Evolutionary conservation across 2,888 invertebrate species (phyloP).

Genomic region (Pachymerium ferrugineum): DNA sequence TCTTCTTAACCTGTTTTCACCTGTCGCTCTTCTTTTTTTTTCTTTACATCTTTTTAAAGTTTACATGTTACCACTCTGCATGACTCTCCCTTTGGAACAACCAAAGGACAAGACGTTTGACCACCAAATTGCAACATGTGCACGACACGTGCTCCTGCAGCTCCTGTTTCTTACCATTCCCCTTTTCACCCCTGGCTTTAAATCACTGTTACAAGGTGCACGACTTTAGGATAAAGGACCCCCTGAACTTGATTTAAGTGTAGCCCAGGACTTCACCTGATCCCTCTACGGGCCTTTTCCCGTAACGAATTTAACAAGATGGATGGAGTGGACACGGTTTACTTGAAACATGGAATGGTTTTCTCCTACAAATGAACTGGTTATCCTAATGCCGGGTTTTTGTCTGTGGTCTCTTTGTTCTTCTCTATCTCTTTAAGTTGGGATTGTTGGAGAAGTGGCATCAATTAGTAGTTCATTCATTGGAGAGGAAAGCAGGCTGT

Average conservation of each 20-base stretch:
- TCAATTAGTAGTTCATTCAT: conserved; percentile 24
- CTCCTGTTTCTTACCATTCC: conserved; percentile 10
- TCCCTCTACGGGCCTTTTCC: neutral
- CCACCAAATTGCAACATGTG: conserved; percentile 11
- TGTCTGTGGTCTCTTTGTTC: conserved; percentile 16
- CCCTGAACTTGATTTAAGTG: conserved; percentile 10
- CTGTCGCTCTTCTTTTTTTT: neutral
- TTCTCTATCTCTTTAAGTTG: neutral
- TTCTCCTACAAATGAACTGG: too few relatives aligned
- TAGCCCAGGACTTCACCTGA: neutral
- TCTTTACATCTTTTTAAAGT: too few relatives aligned
- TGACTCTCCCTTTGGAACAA: too few relatives aligned
- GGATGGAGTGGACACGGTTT: conserved; percentile 27
- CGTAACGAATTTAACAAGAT: conserved; percentile 21
- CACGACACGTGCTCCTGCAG: conserved; percentile 2
- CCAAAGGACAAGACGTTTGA: conserved; percentile 5
- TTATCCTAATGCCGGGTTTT: neutral
- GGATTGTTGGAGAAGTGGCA: conserved; percentile 5
- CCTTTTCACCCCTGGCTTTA: conserved; percentile 18
- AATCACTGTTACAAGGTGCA: conserved; percentile 25
- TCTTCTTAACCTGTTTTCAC: neutral
- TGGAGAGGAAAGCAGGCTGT: neutral
- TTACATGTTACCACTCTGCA: too few relatives aligned
- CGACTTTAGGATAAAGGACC: neutral
- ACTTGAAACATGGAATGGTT: neutral